Percentiles rank a stretch among this genome's conserved stretches.
Conservation (phyloP, 1,140 invertebrate species). For the Marisa cornuarietis region DNA sequence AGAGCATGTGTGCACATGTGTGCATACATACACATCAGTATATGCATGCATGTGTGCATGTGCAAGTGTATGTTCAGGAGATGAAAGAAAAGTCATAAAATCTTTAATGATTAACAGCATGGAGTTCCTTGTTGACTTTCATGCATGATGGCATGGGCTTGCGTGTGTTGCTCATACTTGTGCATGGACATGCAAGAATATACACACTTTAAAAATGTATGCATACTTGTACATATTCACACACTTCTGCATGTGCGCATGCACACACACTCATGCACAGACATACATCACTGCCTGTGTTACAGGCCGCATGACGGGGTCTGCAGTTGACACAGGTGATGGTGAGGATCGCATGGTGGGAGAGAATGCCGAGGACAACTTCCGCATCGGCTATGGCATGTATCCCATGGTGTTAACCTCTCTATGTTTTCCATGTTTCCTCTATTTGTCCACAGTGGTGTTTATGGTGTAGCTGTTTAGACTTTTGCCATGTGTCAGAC, state of each 20-base stretch:
- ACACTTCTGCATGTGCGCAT: background rate
- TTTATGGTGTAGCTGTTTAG: too few relatives aligned
- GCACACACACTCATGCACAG: constrained; percentile 3
- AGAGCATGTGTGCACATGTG: constrained; percentile 10
- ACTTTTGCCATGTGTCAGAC: too few relatives aligned
- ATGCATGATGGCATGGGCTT: too few relatives aligned
- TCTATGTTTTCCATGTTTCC: background rate
- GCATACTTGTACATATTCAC: background rate
- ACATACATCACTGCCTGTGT: constrained; percentile 27
- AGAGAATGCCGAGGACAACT: constrained; percentile 45
- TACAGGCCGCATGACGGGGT: constrained; percentile 28
- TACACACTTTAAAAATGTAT: background rate
- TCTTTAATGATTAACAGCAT: too few relatives aligned
- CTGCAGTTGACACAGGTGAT: constrained; percentile 40
- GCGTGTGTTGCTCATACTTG: too few relatives aligned
- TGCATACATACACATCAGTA: background rate
- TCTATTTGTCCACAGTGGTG: too few relatives aligned
- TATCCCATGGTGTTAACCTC: constrained; percentile 32
- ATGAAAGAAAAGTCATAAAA: too few relatives aligned
- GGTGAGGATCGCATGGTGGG: constrained; percentile 31
- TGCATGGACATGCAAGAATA: background rate
- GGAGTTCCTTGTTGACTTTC: too few relatives aligned
- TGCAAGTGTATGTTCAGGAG: background rate
- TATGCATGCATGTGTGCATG: constrained; percentile 9
- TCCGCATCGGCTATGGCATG: constrained; percentile 62